A percentile compares a stretch with the other conserved stretches of the same genome.
phyloP scores from a whole-genome alignment of 2,888 invertebrate genomes.

The Agriopis marginaria region DNA sequence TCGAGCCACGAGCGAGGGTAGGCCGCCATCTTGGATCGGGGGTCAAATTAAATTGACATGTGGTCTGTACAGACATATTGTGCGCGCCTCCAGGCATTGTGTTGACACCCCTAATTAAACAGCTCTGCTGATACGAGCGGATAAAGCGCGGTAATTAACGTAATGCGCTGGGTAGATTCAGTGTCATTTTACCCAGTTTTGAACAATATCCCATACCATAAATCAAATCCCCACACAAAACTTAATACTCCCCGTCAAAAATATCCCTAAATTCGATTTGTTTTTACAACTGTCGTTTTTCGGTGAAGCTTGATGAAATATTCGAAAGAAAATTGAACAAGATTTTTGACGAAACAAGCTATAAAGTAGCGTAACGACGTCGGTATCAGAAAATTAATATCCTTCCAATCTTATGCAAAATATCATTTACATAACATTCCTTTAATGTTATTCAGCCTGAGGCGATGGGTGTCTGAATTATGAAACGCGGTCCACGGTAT shows the following conservation, averaged over 20 bases:
- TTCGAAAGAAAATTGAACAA: constrained; percentile 29
- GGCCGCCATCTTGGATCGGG: constrained; percentile 81
- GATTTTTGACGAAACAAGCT: constrained; percentile 36
- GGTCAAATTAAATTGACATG: constrained; percentile 85
- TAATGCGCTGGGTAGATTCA: constrained; percentile 70
- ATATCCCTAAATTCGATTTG: constrained; percentile 31
- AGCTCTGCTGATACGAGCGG: constrained; percentile 73
- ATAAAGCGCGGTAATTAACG: constrained; percentile 78
- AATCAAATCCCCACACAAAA: constrained; percentile 54
- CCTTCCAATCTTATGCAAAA: constrained; percentile 63
- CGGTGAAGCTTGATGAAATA: constrained; percentile 20
- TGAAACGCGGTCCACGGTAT: constrained; percentile 64
- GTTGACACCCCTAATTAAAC: constrained; percentile 84
- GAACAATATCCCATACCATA: constrained; percentile 57
- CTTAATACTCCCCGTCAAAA: constrained; percentile 51
- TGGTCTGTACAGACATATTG: constrained; percentile 82
- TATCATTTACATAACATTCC: constrained; percentile 67
- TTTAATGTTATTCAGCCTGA: constrained; percentile 66
- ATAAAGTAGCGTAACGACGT: constrained; percentile 38
- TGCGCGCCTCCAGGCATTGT: constrained; percentile 75
- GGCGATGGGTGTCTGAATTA: constrained; percentile 67
- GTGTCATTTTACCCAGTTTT: constrained; percentile 60
- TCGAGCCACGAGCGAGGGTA: constrained; percentile 63
- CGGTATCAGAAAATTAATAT: constrained; percentile 48
- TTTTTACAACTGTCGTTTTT: constrained; percentile 40